Base-by-base conservation (phyloP, 1,140 invertebrate genomes). In the Anthonomus grandis region DNA sequence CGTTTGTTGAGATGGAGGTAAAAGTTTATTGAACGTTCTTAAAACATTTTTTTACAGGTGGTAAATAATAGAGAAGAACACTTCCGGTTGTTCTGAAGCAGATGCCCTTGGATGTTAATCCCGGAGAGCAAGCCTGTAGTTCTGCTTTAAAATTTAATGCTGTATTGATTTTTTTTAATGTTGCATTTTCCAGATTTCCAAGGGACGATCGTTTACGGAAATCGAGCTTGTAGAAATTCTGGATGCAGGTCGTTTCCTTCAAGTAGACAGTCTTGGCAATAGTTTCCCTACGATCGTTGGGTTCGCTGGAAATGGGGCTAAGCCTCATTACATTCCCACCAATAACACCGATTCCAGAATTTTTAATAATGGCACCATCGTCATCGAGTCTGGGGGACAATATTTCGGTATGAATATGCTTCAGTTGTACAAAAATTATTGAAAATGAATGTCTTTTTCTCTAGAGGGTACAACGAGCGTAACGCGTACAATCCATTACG, bases 381-480 rank as follows among this genome's bases (percentile, higher is more conserved):
- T 88, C 2, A 79, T 89, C 37, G 85, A 86, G 61, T 87, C 86
- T 0, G 86, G 86, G 13, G 86, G 86, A 23, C 86, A 89, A 69
- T 89, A 88, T 70, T 75, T 80, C 57, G 79, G 79, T 83, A 75
- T 37, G 62, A 24, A 37, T 21, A 3, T 12, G n/a, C 18, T 36
- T 13, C 22, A 57, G 9, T 57, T 17, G 15, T 13, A 25, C 21
- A 5, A 13, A 10, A 44, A 53, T 19, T 38, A 23, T n/a, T n/a
- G n/a, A 56, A 24, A 42, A 31, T 45, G 12, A 37, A 23, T 55
- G 22, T 25, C 34, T 9, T 44, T 3, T 12, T 60, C 51, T 46
- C 22, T 55, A 81, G 91, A 95, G 76, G 94, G 95, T 27, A 97
- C 94, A 1, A 97, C 94, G 0, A 91, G 96, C 68, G 86, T 97